A percentile compares a stretch with the other conserved stretches of the same genome.
phyloP scores from a whole-genome alignment of 1,140 invertebrate genomes.

The Penaeus chinensis region DNA sequence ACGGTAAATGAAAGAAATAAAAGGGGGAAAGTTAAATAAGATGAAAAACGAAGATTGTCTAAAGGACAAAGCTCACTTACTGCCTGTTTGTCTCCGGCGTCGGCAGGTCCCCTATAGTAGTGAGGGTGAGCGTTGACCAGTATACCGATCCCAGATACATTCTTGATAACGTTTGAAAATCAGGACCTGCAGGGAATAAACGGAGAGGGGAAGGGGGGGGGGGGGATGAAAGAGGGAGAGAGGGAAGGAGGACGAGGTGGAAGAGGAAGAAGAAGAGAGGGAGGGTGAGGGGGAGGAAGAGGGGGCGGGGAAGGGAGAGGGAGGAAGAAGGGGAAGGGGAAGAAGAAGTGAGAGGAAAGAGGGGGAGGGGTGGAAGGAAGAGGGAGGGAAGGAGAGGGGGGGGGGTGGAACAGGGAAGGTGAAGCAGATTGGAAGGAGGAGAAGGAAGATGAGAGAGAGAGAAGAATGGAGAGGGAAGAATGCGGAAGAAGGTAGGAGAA shows the following conservation, averaged over 20 bases:
- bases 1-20: not conserved
- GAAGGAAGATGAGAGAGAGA: not conserved
- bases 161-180: conserved; percentile 86
- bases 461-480: not conserved
- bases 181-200: conserved; percentile 66
- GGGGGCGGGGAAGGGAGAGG: not conserved
- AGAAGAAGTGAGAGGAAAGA: not conserved
- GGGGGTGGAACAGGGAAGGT: not conserved
- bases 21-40: not conserved
- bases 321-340: not conserved
- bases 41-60: not conserved
- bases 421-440: not conserved
- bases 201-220: not conserved
- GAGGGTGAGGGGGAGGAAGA: not conserved
- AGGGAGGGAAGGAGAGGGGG: not conserved
- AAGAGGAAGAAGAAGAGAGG: not conserved
- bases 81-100: conserved; percentile 94
- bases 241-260: not conserved
- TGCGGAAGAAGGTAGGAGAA: not conserved
- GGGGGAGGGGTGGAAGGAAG: not conserved
- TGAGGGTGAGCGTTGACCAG: conserved; percentile 96
- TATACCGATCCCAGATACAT: conserved; percentile 95
- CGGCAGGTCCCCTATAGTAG: conserved; percentile 94
- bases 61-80: conserved; percentile 77
- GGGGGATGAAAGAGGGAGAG: not conserved